Base-by-base conservation (phyloP, 1,140 invertebrate genomes). In the Adoxophyes honmai region DNA sequence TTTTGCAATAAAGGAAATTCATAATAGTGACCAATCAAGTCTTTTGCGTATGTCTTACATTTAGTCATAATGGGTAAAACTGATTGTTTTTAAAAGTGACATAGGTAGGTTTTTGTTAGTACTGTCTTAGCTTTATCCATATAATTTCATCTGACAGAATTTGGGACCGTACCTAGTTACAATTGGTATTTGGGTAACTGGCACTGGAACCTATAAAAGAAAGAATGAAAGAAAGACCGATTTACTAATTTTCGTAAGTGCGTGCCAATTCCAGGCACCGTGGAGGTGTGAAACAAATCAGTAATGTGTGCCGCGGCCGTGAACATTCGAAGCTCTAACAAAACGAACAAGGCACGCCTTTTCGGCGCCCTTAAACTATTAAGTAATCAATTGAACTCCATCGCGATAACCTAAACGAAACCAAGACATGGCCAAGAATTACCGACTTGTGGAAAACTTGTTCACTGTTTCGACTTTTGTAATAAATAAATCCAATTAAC, bases 301-400 rank as follows among this genome's bases (percentile, higher is more conserved):
- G n/a, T 35, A 35, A 10, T 52, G 34, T 35, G 28, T 52, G 15
- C 14, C 6, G 28, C 15, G 13, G 33, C 13, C 33, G 11, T 28
- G 21, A 28, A 28, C 21, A 28, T 28, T 28, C 21, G 6, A 6
- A 28, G 6, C 21, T 55, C 34, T 14, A 52, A 39, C 28, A 51
- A 58, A 57, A 57, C 38, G 52, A 55, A 55, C 53, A 48, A 60
- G 15, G 39, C 21, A 34, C 52, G 54, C 35, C 48, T 55, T 55
- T 38, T 42, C 28, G 44, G 36, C 60, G 39, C 57, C 42, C 48
- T 55, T 34, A 7, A 16, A n/a, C 52, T 61, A 60, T 71, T 68
- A 64, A 61, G 57, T 62, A 69, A 67, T 69, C 62, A 63, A 64
- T 69, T 63, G 53, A 53, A 61, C n/a, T 38, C 55, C 16, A 62